Base-by-base conservation (phyloP, 2,113 vertebrate genomes). In the Corythornis cristatus region DNA sequence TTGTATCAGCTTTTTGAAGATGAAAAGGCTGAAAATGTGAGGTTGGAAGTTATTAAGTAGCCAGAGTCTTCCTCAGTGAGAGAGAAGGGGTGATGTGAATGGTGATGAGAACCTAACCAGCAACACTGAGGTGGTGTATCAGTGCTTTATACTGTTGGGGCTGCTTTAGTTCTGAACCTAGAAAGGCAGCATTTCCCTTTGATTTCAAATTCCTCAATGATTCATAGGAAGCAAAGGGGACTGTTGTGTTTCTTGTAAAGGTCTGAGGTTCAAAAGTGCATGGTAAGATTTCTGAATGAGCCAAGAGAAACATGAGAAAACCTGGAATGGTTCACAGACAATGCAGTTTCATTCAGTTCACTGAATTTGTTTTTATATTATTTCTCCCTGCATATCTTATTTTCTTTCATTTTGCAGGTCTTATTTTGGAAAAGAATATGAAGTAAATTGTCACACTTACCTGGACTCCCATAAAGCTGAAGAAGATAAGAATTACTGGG, bases 401-500 rank as follows among this genome's bases (percentile, higher is more conserved):
- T 45, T 60, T 48, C 17, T 23, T 71, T 97, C n/a, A 90, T 40
- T 66, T 76, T 90, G 33, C 97, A 99, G 99, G 96, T 98, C 98
- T 68, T 91, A 86, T 15, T 99, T 98, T 84, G 99, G 99, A 84
- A 98, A 97, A 83, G 99, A 99, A 92, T 98, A 95, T 29, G 99
- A 99, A 94, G 96, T 99, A 8, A 95, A 96, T 2, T 98, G 98
- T 76, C 98, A 99, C 86, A 99, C 99, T 6, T 98, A 98, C 48
- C 65, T 99, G 93, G 97, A 99, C 65, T 95, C 97, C 21, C 98
- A 98, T 92, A 98, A 91, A 97, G 98, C 88, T 11, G 99, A 99
- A 96, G 97, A 97, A 95, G 97, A 98, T 20, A 97, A 96, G 83
- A 99, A 99, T 94, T 96, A 99, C 82, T 99, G 99, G 99, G 48